Conservation (phyloP, 2,797 vertebrate genomes). For the Cuculus canorus region DNA sequence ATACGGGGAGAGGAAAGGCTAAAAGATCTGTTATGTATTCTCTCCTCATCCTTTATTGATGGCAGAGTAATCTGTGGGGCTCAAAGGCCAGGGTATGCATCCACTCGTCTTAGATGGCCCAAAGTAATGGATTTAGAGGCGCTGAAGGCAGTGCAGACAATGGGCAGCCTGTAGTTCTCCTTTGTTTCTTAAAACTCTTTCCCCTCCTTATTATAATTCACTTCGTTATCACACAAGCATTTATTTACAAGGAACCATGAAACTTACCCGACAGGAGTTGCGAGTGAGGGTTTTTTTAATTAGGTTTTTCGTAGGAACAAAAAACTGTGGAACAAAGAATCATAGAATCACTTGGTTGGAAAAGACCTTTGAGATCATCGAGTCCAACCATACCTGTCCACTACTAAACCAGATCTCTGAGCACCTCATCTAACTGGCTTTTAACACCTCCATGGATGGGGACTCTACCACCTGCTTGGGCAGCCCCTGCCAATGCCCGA, state of each 20-base stretch:
- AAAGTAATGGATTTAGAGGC: constrained; percentile 87
- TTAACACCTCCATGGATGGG: no score
- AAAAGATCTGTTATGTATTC: constrained; percentile 76
- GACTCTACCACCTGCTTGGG: no score
- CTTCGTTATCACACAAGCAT: neutral
- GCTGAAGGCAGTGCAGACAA: constrained; percentile 80
- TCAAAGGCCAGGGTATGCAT: constrained; percentile 80
- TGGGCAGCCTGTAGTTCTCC: constrained; percentile 77
- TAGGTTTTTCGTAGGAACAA: neutral
- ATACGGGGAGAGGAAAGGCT: constrained; percentile 57
- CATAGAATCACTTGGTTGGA: no score
- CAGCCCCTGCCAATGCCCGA: no score
- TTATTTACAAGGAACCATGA: neutral
- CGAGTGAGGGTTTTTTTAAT: neutral
- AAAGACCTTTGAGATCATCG: no score
- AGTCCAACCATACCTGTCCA: no score
- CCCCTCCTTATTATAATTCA: neutral
- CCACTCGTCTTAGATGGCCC: constrained; percentile 81
- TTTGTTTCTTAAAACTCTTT: constrained; percentile 8
- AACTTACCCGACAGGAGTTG: neutral
- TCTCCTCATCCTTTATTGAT: constrained; percentile 83
- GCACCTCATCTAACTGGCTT: no score
- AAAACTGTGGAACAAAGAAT: neutral
- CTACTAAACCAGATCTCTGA: no score
- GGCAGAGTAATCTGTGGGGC: constrained; percentile 79